These are phyloP conservation scores for Danionella cerebrum DNA, from an alignment of 2,113 vertebrate genomes.

Conservation along the genomic window DNA sequence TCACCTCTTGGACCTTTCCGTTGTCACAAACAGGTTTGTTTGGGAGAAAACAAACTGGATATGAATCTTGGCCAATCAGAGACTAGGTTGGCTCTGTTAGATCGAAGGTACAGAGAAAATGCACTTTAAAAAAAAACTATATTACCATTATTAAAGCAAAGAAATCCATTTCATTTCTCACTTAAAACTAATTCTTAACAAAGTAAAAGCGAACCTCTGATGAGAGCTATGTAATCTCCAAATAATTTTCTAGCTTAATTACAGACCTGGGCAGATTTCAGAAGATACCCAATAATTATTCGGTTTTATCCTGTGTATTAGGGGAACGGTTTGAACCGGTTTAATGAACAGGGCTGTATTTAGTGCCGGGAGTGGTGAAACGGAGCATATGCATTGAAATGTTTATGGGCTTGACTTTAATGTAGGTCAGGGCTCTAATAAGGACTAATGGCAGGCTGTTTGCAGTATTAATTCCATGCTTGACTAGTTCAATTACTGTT, in stretches of 20 bases:
- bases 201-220: too few species aligned
- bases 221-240: too few species aligned
- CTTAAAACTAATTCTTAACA: too few species aligned
- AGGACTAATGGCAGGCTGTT: conserved; percentile 48
- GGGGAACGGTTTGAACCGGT: neutral
- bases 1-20: too few species aligned
- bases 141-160: too few species aligned
- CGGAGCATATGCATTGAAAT: neutral
- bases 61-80: too few species aligned
- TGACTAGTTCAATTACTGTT: conserved; percentile 54
- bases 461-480: conserved; percentile 51
- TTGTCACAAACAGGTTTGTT: too few species aligned
- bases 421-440: conserved; percentile 18
- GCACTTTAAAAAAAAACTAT: too few species aligned
- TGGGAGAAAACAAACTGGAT: too few species aligned
- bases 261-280: neutral
- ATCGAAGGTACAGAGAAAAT: too few species aligned
- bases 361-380: conserved; percentile 3
- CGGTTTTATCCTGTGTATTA: neutral
- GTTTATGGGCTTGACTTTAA: conserved; percentile 4
- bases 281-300: neutral
- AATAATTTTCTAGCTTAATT: neutral
- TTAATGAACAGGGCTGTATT: conserved; percentile 26
- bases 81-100: too few species aligned
- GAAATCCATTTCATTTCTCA: too few species aligned